Percentiles rank a stretch among this genome's conserved stretches.
These are phyloP conservation scores for Telenomus remus DNA, from an alignment of 1,140 invertebrate genomes.

Conservation along the genomic window DNA sequence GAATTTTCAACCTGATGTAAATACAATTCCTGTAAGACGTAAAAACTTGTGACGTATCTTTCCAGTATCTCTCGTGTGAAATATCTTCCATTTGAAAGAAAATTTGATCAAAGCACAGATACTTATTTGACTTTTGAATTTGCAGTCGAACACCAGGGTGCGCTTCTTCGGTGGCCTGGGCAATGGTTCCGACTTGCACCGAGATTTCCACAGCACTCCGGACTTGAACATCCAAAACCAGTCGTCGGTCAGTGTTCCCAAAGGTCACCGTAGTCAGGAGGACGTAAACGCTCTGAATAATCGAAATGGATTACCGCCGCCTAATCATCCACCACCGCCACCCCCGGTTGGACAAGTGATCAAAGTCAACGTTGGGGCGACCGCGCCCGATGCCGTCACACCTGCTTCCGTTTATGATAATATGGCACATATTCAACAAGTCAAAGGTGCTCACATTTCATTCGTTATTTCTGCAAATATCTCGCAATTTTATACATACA, in stretches of 20 bases:
- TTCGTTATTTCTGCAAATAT: slow-evolving; percentile 1
- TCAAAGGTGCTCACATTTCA: too few species aligned
- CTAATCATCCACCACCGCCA: slow-evolving; percentile 82
- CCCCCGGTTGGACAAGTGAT: slow-evolving; percentile 83
- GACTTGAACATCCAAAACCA: slow-evolving; percentile 80
- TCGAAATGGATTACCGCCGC: slow-evolving; percentile 79
- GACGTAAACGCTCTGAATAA: slow-evolving; percentile 79
- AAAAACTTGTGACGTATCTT: too few species aligned
- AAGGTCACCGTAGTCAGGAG: slow-evolving; percentile 85
- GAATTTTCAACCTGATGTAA: too few species aligned
- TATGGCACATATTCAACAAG: slow-evolving; percentile 74
- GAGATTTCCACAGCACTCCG: slow-evolving; percentile 92
- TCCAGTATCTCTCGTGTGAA: too few species aligned
- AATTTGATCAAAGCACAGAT: not conserved
- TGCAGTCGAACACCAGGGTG: slow-evolving; percentile 73
- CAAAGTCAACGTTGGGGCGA: slow-evolving; percentile 79
- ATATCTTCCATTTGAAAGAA: not conserved
- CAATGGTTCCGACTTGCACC: slow-evolving; percentile 80
- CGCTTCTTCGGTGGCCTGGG: slow-evolving; percentile 77
- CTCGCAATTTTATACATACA: too few species aligned
- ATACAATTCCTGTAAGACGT: too few species aligned
- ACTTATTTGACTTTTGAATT: slow-evolving; percentile 8
- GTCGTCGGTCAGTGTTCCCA: slow-evolving; percentile 69
- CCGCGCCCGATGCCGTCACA: slow-evolving; percentile 70
- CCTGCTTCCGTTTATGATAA: slow-evolving; percentile 73